These are phyloP conservation scores for Gambusia yucatana DNA, from an alignment of 2,797 vertebrate species.

Conservation along the genomic window DNA sequence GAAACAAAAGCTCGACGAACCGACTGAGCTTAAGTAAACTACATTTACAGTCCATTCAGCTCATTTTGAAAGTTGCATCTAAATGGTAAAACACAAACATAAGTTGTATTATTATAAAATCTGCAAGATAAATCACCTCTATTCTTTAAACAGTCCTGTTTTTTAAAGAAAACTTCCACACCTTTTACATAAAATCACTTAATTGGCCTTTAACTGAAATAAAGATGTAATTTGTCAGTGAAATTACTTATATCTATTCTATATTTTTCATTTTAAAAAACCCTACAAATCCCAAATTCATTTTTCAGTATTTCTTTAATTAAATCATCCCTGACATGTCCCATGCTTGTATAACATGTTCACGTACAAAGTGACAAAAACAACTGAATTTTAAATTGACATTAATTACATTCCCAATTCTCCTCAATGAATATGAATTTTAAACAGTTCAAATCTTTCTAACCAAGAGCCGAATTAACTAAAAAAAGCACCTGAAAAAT, in stretches of 20 bases:
- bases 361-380: background rate
- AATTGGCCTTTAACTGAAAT: background rate
- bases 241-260: too few species aligned
- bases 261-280: too few species aligned
- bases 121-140: background rate
- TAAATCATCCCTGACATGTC: background rate
- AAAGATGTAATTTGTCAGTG: too few species aligned
- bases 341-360: background rate
- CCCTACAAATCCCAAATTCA: too few species aligned
- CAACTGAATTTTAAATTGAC: background rate
- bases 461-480: background rate
- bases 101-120: background rate
- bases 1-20: background rate
- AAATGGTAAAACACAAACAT: background rate
- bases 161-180: too few species aligned
- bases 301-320: background rate
- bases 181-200: too few species aligned
- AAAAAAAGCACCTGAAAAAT: background rate
- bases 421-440: background rate
- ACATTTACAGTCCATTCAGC: background rate
- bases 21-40: background rate
- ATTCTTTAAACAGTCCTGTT: background rate
- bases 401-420: background rate
- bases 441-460: background rate
- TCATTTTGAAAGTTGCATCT: background rate